Percentiles rank a stretch among this genome's conserved stretches.
These are phyloP conservation scores for Drosophila nigricruria DNA, from an alignment of 2,888 invertebrate species.

Conservation along the genomic window DNA sequence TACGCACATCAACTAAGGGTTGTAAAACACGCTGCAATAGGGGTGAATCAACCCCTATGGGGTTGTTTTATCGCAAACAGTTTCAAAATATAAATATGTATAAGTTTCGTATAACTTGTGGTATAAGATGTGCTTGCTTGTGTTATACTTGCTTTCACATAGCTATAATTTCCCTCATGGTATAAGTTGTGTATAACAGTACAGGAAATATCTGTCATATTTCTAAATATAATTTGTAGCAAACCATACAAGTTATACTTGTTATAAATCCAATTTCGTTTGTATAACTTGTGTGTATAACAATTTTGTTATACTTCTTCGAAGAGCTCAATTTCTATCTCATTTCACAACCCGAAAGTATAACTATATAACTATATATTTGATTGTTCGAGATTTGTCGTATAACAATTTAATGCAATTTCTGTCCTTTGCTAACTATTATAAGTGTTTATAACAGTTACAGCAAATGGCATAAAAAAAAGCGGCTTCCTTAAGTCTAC, in stretches of 20 bases:
- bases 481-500: neutral
- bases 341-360: neutral
- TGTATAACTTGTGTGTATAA: neutral
- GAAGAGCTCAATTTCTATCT: neutral
- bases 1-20: slow-evolving; percentile 1
- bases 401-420: neutral
- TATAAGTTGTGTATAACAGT: slow-evolving; percentile 5
- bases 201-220: neutral
- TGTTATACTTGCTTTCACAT: neutral
- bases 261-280: neutral
- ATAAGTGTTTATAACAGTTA: too few relatives aligned
- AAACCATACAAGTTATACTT: neutral
- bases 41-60: slow-evolving; percentile 6
- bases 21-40: neutral
- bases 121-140: neutral
- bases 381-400: neutral
- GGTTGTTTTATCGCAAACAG: neutral
- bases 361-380: neutral
- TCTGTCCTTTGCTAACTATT: neutral
- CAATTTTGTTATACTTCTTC: neutral
- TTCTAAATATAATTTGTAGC: neutral
- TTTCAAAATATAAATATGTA: neutral
- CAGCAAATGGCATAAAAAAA: slow-evolving; percentile 22
- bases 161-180: neutral
- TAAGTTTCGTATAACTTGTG: neutral